Conservation (phyloP, 2,797 vertebrate species). For the Ceyx erithaca region DNA sequence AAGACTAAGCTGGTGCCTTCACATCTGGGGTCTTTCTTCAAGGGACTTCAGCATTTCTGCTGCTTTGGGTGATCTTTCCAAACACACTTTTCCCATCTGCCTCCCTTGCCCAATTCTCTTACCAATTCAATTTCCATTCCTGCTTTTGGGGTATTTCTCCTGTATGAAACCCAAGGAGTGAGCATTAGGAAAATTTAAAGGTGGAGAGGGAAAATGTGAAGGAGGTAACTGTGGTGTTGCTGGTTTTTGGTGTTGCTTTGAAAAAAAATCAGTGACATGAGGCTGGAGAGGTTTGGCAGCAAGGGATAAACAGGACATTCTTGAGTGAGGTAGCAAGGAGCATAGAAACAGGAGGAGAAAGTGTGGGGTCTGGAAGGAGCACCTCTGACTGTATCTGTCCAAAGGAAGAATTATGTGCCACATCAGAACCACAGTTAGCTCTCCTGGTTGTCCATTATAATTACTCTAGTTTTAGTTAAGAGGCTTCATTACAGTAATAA, state of each 20-base stretch:
- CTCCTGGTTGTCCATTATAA: background rate
- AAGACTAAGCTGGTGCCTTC: background rate
- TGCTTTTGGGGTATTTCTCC: background rate
- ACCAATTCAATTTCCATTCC: background rate
- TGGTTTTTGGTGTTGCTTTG: background rate
- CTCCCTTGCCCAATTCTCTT: background rate
- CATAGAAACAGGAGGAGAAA: background rate
- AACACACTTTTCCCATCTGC: background rate
- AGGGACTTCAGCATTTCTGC: background rate
- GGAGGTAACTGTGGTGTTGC: background rate
- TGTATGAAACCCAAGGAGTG: background rate
- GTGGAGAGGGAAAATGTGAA: background rate
- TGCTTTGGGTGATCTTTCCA: background rate
- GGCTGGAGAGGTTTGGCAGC: background rate
- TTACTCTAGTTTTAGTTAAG: background rate
- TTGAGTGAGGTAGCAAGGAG: background rate
- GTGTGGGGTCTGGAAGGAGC: background rate
- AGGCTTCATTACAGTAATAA: background rate
- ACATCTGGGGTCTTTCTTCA: background rate
- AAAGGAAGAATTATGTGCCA: background rate
- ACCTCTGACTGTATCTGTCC: accelerated
- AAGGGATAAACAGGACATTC: background rate
- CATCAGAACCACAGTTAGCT: background rate
- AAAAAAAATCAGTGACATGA: background rate
- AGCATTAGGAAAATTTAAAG: background rate